Evolutionary conservation across 2,888 invertebrate species (phyloP).

Genomic region (Caenorhabditis angaria): DNA sequence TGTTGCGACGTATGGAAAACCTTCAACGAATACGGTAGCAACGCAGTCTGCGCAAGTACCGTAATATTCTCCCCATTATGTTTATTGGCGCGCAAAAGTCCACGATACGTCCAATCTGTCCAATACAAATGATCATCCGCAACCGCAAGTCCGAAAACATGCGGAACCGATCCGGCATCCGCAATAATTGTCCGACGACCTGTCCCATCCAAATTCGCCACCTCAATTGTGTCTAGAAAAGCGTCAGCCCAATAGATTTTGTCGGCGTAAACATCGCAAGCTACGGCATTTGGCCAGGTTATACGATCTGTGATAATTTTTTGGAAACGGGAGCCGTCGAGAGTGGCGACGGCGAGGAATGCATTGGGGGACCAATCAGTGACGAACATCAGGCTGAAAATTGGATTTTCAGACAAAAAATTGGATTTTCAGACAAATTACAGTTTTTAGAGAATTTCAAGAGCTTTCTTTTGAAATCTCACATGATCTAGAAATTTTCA

Average conservation of each 20-base stretch:
- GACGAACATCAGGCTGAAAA: slow-evolving; percentile 79
- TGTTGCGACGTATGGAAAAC: slow-evolving; percentile 92
- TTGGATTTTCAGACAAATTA: too few relatives aligned
- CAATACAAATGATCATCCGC: slow-evolving; percentile 91
- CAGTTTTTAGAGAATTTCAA: too few relatives aligned
- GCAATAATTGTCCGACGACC: slow-evolving; percentile 60
- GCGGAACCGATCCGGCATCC: slow-evolving; percentile 80
- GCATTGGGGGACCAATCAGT: slow-evolving; percentile 89
- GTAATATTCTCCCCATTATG: slow-evolving; percentile 90
- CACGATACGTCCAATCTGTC: slow-evolving; percentile 87
- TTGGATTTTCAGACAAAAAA: too few relatives aligned
- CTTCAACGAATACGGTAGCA: slow-evolving; percentile 91
- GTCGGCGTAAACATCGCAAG: slow-evolving; percentile 87
- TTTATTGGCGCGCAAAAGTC: slow-evolving; percentile 77
- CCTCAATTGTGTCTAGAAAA: slow-evolving; percentile 89
- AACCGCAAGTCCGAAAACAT: slow-evolving; percentile 90
- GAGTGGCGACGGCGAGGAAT: slow-evolving; percentile 92
- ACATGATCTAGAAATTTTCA: too few relatives aligned
- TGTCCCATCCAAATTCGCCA: slow-evolving; percentile 59
- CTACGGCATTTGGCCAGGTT: slow-evolving; percentile 96
- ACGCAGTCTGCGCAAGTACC: slow-evolving; percentile 90
- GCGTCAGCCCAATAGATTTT: slow-evolving; percentile 97
- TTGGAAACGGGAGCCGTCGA: slow-evolving; percentile 89
- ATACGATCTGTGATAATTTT: slow-evolving; percentile 82
- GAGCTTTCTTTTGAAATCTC: too few relatives aligned